Base-by-base conservation (phyloP, 1,140 invertebrate species). In the Drosophila kikkawai region DNA sequence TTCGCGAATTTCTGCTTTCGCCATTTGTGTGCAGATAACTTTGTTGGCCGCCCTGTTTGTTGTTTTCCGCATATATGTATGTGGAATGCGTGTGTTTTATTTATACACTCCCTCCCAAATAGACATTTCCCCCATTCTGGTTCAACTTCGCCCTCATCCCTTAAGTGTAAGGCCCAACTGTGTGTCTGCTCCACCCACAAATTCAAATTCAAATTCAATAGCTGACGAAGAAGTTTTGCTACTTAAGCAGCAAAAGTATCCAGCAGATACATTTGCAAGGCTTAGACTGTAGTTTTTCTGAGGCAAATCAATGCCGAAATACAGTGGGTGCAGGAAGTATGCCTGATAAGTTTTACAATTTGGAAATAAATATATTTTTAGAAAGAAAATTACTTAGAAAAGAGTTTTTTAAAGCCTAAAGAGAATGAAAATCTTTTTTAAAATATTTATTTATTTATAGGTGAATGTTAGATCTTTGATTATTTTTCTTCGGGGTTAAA, bases 1-100 rank as follows among this genome's bases (percentile, higher is more conserved):
- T 29, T 50, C 56, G 56, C 64, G 64, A 73, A 60, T 69, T 69
- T 78, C 61, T 74, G 78, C 69, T 73, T 80, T 81, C 47, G 82
- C 82, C 82, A 84, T 84, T 86, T 82, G 80, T 83, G 68, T 83
- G 68, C 53, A 74, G 71, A 73, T 79, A 87, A 61, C 64, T 73
- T 68, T 60, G 50, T 68, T 74, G 59, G 15, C 39, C 26, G 22
- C 55, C 36, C 19, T 39, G 65, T 50, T 73, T 71, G 69, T 71
- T 73, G 51, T 59, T 47, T 41, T 58, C 39, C 44, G 39, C 37
- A 42, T 64, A 29, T 60, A 36, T 66, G 48, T 50, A 45, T 73
- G 32, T 75, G 37, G 36, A 66, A 63, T 85, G 74, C 50, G 74
- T 78, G 56, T 80, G 74, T 78, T 86, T 84, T 80, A 86, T 86